Evolutionary conservation across 1,140 invertebrate genomes (phyloP).

Genomic region (Lysiphlebus fabarum): DNA sequence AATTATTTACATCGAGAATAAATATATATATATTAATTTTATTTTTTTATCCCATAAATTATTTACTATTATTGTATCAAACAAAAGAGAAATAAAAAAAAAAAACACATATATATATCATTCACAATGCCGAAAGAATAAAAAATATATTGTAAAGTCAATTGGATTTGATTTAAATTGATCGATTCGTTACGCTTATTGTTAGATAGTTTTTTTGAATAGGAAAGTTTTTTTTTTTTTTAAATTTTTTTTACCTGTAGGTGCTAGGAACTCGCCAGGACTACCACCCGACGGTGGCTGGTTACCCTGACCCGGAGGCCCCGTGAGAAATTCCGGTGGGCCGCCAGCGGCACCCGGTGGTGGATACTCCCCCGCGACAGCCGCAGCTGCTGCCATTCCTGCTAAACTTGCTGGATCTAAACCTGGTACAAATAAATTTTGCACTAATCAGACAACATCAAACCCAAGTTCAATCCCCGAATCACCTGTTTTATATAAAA

Average conservation of each 20-base stretch:
- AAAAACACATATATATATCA: no score
- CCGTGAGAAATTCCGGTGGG: constrained; percentile 59
- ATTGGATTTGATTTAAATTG: no score
- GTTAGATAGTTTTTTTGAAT: not conserved
- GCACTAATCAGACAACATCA: constrained; percentile 48
- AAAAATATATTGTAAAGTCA: no score
- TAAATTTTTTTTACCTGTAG: constrained; percentile 44
- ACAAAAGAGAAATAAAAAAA: no score
- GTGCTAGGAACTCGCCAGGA: constrained; percentile 53
- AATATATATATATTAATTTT: no score
- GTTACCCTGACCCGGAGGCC: constrained; percentile 60
- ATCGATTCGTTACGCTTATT: no score
- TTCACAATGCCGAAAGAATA: no score
- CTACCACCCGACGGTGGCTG: constrained; percentile 54
- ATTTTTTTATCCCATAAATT: no score
- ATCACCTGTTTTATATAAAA: constrained; percentile 28
- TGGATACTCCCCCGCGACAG: constrained; percentile 62
- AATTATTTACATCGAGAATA: not conserved
- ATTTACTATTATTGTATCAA: no score
- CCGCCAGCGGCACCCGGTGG: constrained; percentile 61
- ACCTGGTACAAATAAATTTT: constrained; percentile 61
- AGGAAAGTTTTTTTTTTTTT: not conserved
- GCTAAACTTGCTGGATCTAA: constrained; percentile 65
- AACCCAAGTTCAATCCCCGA: constrained; percentile 45
- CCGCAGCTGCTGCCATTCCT: constrained; percentile 64